Conservation (phyloP, 2,797 vertebrate species). For the Enoplosus armatus region DNA sequence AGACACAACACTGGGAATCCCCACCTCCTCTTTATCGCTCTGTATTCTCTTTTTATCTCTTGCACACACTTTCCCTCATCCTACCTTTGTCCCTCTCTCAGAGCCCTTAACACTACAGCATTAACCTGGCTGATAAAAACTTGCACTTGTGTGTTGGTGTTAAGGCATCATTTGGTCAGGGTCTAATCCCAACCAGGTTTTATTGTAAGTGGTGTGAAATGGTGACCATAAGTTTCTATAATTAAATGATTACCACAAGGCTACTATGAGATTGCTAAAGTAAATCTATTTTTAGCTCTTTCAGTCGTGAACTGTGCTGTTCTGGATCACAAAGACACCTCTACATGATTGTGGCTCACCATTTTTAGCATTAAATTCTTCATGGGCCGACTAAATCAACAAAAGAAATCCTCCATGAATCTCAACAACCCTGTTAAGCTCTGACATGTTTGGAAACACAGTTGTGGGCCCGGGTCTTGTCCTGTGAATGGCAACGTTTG, state of each 20-base stretch:
- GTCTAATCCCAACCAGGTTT: too few species aligned
- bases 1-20: constrained; percentile 58
- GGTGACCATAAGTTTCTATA: too few species aligned
- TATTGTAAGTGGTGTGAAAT: too few species aligned
- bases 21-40: constrained; percentile 33
- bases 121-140: not conserved
- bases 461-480: not conserved
- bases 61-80: constrained; percentile 20
- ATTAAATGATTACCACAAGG: not conserved
- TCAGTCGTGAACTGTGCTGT: not conserved
- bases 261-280: not conserved
- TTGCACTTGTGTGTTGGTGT: not conserved
- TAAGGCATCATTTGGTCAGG: too few species aligned
- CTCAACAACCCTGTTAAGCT: constrained; percentile 1
- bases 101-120: not conserved
- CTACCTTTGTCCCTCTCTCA: not conserved
- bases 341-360: not conserved
- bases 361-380: not conserved
- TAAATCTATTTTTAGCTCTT: not conserved
- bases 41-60: constrained; percentile 15
- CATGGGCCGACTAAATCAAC: not conserved
- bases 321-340: not conserved
- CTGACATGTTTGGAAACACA: not conserved
- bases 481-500: not conserved
- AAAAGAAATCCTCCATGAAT: not conserved